Percentiles rank a stretch among this genome's conserved stretches.
phyloP scores from a whole-genome alignment of 2,113 vertebrate genomes.

The Alces alces region DNA sequence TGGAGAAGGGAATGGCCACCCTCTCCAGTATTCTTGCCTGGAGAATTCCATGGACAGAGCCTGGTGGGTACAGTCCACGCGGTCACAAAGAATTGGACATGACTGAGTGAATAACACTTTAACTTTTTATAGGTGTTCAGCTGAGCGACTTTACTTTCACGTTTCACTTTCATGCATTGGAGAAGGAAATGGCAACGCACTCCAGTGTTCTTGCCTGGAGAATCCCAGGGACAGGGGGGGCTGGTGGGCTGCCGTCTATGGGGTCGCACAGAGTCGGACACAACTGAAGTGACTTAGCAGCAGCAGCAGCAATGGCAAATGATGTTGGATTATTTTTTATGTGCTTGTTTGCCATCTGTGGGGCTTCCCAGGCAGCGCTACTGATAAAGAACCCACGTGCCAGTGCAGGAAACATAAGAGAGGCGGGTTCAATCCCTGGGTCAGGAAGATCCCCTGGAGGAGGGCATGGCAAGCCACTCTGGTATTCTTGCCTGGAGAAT shows the following conservation, averaged over 20 bases:
- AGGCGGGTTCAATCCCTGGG: accelerated
- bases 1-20: neutral
- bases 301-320: neutral
- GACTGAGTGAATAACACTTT: neutral
- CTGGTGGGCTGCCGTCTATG: too few relatives aligned
- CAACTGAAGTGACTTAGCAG: too few relatives aligned
- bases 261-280: too few relatives aligned
- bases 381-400: neutral
- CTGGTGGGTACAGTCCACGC: neutral
- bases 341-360: neutral
- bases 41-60: neutral
- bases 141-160: too few relatives aligned
- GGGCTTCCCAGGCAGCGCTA: neutral
- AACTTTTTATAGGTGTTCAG: neutral
- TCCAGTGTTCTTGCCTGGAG: too few relatives aligned
- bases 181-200: too few relatives aligned
- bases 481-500: neutral
- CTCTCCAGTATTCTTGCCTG: neutral
- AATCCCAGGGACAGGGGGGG: too few relatives aligned
- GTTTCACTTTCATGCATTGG: too few relatives aligned
- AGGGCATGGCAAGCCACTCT: neutral
- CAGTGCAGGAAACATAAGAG: neutral
- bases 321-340: neutral
- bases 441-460: neutral
- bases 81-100: neutral